Evolutionary conservation across 2,888 invertebrate genomes (phyloP).

Genomic region (Xestia ashworthii): DNA sequence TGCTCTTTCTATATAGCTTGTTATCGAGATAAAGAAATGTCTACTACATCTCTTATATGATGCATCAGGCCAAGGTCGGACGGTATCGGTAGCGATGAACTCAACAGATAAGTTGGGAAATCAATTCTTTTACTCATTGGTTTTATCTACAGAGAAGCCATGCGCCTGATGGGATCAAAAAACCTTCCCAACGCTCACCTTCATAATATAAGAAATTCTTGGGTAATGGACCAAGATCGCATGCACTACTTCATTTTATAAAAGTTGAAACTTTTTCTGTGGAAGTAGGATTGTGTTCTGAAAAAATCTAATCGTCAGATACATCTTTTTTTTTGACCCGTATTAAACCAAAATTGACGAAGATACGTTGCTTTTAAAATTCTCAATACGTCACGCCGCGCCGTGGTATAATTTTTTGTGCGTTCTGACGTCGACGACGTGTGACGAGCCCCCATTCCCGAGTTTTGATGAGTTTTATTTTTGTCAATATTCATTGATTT

Average conservation of each 20-base stretch:
- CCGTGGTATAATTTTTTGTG: no score
- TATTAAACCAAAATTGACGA: no score
- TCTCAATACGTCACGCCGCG: no score
- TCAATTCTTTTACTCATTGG: slow-evolving; percentile 1
- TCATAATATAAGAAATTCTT: neutral
- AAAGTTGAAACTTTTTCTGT: neutral
- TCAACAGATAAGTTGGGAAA: slow-evolving; percentile 14
- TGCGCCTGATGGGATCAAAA: neutral
- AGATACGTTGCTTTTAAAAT: no score
- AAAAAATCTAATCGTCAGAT: no score
- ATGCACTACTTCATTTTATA: neutral
- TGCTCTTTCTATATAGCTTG: neutral
- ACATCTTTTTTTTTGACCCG: no score
- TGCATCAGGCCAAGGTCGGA: slow-evolving; percentile 27
- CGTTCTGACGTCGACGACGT: no score
- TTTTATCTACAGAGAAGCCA: slow-evolving; percentile 2
- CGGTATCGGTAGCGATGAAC: slow-evolving; percentile 34
- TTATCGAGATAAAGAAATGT: slow-evolving; percentile 20
- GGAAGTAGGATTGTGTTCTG: no score
- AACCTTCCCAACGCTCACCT: neutral
- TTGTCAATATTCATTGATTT: no score
- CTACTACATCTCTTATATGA: slow-evolving; percentile 11
- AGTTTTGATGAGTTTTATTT: no score
- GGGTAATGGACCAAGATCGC: neutral
- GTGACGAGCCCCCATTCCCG: no score